These are phyloP conservation scores for Ctenosaura bakeri DNA, from an alignment of 2,797 vertebrate genomes.

Conservation along the genomic window DNA sequence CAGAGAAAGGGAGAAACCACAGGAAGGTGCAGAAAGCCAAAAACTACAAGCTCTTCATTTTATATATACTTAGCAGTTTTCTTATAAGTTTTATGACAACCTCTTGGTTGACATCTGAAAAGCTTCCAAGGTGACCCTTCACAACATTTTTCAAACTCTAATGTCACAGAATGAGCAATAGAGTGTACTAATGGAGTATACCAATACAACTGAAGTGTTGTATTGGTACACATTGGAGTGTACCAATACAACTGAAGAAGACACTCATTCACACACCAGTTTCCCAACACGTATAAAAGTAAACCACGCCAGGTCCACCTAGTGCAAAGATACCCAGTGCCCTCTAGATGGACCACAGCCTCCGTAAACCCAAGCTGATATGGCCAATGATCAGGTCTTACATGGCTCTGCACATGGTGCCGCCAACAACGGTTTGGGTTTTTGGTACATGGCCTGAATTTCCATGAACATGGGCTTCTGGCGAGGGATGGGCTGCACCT, in stretches of 20 bases:
- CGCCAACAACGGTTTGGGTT: no score
- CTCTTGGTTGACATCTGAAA: slow-evolving; percentile 49
- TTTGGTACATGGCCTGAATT: no score
- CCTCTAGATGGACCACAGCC: background rate
- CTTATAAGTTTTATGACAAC: slow-evolving; percentile 27
- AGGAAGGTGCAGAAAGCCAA: background rate
- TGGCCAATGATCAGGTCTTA: no score
- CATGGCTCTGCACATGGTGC: no score
- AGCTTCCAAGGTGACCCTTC: slow-evolving; percentile 41
- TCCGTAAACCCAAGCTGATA: no score
- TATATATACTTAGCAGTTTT: slow-evolving; percentile 43
- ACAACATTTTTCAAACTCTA: slow-evolving; percentile 2
- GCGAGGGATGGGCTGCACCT: no score
- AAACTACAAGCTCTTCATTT: slow-evolving; percentile 14
- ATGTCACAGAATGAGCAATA: background rate
- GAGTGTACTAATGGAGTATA: no score
- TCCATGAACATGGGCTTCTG: no score
- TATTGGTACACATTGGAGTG: no score
- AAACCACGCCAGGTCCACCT: background rate
- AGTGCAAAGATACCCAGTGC: background rate
- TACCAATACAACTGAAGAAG: background rate
- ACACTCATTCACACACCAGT: background rate
- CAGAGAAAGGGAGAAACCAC: background rate
- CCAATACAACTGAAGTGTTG: background rate
- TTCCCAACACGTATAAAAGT: background rate